Conservation (phyloP, 2,113 vertebrate species). For the Aegotheles bennettii region DNA sequence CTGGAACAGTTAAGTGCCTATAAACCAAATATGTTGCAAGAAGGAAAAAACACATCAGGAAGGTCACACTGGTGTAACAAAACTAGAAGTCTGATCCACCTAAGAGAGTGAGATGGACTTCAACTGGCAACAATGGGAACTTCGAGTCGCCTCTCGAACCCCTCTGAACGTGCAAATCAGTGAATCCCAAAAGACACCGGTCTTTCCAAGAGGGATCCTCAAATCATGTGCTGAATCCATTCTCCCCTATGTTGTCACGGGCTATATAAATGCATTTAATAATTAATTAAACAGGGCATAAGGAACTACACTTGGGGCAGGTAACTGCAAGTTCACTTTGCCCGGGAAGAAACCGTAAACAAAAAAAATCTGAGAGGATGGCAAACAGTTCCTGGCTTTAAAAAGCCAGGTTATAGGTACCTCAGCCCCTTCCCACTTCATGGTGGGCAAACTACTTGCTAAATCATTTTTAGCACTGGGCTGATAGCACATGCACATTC, state of each 20-base stretch:
- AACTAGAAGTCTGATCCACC: neutral
- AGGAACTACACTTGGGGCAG: neutral
- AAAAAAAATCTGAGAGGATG: neutral
- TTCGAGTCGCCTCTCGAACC: neutral
- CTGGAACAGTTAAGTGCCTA: neutral
- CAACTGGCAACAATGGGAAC: neutral
- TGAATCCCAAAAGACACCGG: neutral
- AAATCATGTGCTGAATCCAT: neutral
- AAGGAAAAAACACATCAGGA: neutral
- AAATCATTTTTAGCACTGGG: neutral
- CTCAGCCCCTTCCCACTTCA: neutral
- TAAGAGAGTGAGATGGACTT: neutral
- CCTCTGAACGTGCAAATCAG: neutral
- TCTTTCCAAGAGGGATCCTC: neutral
- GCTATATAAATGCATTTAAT: neutral
- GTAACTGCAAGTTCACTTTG: neutral
- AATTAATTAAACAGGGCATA: neutral
- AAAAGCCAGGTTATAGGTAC: neutral
- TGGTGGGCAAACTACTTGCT: neutral
- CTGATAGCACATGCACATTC: slow-evolving; percentile 33
- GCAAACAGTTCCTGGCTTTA: neutral
- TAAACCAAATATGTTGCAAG: neutral
- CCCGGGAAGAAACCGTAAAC: slow-evolving; percentile 11
- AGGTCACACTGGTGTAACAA: neutral
- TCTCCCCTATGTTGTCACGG: neutral